These are phyloP conservation scores for Lucifuga dentata DNA, from an alignment of 2,113 vertebrate genomes.

Conservation along the genomic window DNA sequence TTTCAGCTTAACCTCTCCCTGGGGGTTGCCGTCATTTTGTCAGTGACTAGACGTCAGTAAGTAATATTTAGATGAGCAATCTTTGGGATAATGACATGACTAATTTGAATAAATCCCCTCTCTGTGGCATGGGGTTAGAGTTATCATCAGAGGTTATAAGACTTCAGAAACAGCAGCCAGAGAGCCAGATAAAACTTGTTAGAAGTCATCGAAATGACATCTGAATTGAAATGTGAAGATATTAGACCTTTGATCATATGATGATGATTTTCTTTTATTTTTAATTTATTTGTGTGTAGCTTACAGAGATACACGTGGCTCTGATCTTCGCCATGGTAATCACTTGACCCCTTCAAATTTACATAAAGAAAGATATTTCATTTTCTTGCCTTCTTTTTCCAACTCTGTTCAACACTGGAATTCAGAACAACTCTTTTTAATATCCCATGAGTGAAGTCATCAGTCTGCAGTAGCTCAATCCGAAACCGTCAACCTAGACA, in stretches of 20 bases:
- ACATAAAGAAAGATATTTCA: slow-evolving; percentile 11
- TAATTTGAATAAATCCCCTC: slow-evolving; percentile 72
- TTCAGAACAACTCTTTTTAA: slow-evolving; percentile 24
- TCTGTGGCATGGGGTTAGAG: slow-evolving; percentile 37
- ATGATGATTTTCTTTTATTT: slow-evolving; percentile 28
- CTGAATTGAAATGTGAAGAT: slow-evolving; percentile 16
- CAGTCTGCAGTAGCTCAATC: not conserved
- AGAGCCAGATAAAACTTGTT: slow-evolving; percentile 42
- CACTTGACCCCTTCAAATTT: slow-evolving; percentile 25
- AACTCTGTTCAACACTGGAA: not conserved
- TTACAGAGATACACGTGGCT: no score
- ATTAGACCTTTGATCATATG: slow-evolving; percentile 29
- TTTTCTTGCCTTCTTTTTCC: slow-evolving; percentile 1
- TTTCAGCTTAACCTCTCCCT: slow-evolving; percentile 20
- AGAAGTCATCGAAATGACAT: slow-evolving; percentile 39
- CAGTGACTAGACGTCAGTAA: slow-evolving; percentile 47
- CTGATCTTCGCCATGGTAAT: not conserved
- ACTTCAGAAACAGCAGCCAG: slow-evolving; percentile 51
- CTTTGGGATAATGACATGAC: slow-evolving; percentile 63
- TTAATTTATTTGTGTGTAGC: no score
- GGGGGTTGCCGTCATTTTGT: slow-evolving; percentile 41
- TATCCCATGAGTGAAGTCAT: slow-evolving; percentile 16
- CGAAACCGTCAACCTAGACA: slow-evolving; percentile 6
- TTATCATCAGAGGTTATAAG: slow-evolving; percentile 60
- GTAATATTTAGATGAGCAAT: slow-evolving; percentile 69